phyloP scores from a whole-genome alignment of 2,797 vertebrate species.

The Argyrosomus regius region DNA sequence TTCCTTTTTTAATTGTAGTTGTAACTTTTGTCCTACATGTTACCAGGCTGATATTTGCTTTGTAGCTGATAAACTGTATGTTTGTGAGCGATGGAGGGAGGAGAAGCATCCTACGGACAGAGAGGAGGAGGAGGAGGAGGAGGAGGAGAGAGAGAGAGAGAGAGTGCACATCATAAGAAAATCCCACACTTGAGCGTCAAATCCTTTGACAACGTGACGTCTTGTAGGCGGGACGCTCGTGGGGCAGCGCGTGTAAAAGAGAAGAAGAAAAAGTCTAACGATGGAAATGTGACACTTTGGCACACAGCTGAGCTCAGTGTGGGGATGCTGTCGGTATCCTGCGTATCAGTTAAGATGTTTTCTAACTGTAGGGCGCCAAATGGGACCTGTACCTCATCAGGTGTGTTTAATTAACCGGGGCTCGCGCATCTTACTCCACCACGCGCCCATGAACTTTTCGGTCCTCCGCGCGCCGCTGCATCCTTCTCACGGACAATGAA shows the following conservation, averaged over 20 bases:
- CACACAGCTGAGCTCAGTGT: slow-evolving; percentile 16
- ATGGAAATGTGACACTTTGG: slow-evolving; percentile 25
- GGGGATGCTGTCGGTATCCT: not conserved
- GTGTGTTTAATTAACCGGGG: slow-evolving; percentile 5
- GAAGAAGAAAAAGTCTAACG: not conserved
- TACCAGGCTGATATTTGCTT: not conserved
- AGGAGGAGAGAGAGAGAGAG: slow-evolving; percentile 3
- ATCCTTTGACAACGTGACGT: slow-evolving; percentile 78
- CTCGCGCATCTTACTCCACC: slow-evolving; percentile 7
- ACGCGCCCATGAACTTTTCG: slow-evolving; percentile 55
- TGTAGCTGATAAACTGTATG: not conserved
- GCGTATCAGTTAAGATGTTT: not conserved
- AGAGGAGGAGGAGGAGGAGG: slow-evolving; percentile 5
- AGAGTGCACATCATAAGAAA: slow-evolving; percentile 43
- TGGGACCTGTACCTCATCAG: slow-evolving; percentile 18
- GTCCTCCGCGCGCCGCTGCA: slow-evolving; percentile 21
- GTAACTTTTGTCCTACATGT: not conserved
- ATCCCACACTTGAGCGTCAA: slow-evolving; percentile 63
- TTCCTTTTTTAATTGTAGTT: no score
- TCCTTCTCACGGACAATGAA: slow-evolving; percentile 83
- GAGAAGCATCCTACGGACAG: slow-evolving; percentile 7
- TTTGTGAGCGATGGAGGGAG: not conserved
- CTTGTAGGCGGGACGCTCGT: slow-evolving; percentile 39
- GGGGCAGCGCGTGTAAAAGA: slow-evolving; percentile 22
- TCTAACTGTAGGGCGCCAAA: not conserved